Base-by-base conservation (phyloP, 2,797 vertebrate genomes). In the Myotis daubentonii region DNA sequence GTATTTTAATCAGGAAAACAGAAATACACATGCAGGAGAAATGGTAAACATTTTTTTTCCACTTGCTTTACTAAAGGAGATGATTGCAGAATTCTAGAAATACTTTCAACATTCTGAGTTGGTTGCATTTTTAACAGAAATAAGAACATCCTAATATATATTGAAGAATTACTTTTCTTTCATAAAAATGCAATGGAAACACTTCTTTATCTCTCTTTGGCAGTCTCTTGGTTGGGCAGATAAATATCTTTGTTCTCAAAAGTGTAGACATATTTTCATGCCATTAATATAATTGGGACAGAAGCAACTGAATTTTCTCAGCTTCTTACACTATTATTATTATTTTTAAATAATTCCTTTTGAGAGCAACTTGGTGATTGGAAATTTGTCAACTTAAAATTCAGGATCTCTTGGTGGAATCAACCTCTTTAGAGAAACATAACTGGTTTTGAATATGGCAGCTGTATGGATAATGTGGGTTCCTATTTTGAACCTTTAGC, bases 91-190 rank as follows among this genome's bases (percentile, higher is more conserved):
- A 74, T 84, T 82, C 30, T 2, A 74, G n/a, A 76, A 91, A 76
- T 19, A 76, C 28, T 30, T 74, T 44, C 30, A 81, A 66, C 2
- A 74, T 84, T 53, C 68, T 78, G 25, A 80, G 65, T 10, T 87
- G 79, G 62, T 62, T 87, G 30, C 72, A 2, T 65, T 74, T 94
- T n/a, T 49, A 87, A 82, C 23, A 93, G 22, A n/a, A 92, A 75
- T 83, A 80, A 86, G 23, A 80, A 78, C 15, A 87, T 71, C 41
- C 15, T 86, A 94, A 86, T 44, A 60, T n/a, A 8, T 78, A 62
- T 25, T 41, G 4, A 94, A 7, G 30, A 79, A 96, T 94, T 85
- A 22, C 7, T 80, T 83, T 81, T 71, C 66, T 94, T 89, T 66
- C 53, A 78, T 36, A 84, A 79, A 70, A 16, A 47, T 83, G 9